Evolutionary conservation across 2,888 invertebrate genomes (phyloP).

Genomic region (Laspeyria flexula): DNA sequence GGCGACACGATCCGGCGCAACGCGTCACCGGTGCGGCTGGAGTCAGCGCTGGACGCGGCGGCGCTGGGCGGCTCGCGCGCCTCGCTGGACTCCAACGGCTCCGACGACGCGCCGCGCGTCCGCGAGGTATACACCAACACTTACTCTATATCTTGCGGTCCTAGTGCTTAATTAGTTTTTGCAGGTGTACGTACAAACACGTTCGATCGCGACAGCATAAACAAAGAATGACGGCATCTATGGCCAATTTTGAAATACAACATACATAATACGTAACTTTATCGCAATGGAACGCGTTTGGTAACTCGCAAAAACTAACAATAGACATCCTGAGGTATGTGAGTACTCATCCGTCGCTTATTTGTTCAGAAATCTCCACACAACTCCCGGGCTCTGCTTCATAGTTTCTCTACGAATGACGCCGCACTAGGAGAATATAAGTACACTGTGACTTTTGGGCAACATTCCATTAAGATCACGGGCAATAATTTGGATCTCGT

Average conservation of each 20-base stretch:
- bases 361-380: constrained; percentile 86
- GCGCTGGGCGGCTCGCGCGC: constrained; percentile 90
- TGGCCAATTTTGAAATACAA: too few species aligned
- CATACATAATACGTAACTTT: too few species aligned
- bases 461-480: constrained; percentile 93
- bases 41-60: constrained; percentile 82
- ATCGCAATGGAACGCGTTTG: too few species aligned
- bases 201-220: too few species aligned
- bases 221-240: too few species aligned
- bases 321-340: too few species aligned
- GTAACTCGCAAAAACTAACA: too few species aligned
- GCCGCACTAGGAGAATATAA: constrained; percentile 95
- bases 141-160: too few species aligned
- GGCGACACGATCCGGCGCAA: constrained; percentile 98
- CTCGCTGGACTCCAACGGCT: constrained; percentile 91
- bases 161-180: too few species aligned
- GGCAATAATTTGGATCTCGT: constrained; percentile 94
- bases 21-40: constrained; percentile 93
- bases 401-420: constrained; percentile 94
- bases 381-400: constrained; percentile 88
- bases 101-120: constrained; percentile 65
- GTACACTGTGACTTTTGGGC: constrained; percentile 94
- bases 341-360: too few species aligned
- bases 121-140: constrained; percentile 45
- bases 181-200: too few species aligned